phyloP scores from a whole-genome alignment of 1,140 invertebrate species.

The Lepidotrigona ventralis region DNA sequence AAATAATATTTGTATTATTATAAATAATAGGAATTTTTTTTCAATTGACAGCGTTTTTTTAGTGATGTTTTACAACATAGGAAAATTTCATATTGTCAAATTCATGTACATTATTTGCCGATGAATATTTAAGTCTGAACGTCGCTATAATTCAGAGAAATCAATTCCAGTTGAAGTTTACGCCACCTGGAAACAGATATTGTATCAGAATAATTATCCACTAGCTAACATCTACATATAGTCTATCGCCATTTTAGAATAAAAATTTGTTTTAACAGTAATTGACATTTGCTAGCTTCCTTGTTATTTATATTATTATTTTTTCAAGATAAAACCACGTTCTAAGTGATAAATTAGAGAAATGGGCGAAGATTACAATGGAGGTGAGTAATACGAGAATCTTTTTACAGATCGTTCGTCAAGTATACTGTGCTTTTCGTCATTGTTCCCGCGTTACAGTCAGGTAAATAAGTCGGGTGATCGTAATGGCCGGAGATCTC shows the following conservation, averaged over 20 bases:
- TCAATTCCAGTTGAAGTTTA: constrained; percentile 10
- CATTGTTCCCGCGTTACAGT: constrained; percentile 47
- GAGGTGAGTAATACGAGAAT: constrained; percentile 65
- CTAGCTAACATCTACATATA: constrained; percentile 26
- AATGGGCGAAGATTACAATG: constrained; percentile 78
- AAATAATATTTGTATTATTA: not conserved
- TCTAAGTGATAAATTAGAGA: constrained; percentile 22
- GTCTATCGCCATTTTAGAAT: constrained; percentile 56
- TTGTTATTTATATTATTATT: constrained; percentile 9
- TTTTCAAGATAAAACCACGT: not conserved
- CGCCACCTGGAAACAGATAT: constrained; percentile 22
- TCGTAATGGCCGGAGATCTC: constrained; percentile 52
- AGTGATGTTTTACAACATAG: not conserved
- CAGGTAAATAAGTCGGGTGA: constrained; percentile 33
- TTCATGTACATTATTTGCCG: not conserved
- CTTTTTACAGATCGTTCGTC: not conserved
- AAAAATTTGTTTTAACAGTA: constrained; percentile 43
- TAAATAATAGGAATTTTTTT: not conserved
- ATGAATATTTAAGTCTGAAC: not conserved
- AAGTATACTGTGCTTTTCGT: not conserved
- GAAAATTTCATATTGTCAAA: not conserved
- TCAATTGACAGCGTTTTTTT: not conserved
- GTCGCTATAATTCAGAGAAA: not conserved
- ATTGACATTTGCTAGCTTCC: constrained; percentile 40
- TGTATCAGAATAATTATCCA: constrained; percentile 12